A percentile compares a stretch with the other conserved stretches of the same genome.
Evolutionary conservation across 2,797 vertebrate genomes (phyloP).

Genomic region (Lithobates sylvaticus): DNA sequence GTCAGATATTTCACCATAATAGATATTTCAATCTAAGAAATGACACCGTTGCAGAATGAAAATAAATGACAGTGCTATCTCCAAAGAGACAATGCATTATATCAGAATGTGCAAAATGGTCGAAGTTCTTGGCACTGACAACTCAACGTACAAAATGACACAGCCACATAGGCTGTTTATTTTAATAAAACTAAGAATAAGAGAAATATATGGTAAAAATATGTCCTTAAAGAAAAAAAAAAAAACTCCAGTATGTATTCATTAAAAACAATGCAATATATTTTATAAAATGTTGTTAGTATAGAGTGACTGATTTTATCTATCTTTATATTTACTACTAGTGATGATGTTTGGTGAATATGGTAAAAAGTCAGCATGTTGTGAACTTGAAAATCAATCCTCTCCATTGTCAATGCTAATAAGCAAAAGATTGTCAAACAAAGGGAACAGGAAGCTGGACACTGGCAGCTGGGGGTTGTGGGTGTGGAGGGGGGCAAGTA

Average conservation of each 20-base stretch:
- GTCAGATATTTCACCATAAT: constrained; percentile 72
- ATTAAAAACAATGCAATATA: neutral
- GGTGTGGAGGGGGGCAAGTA: no score
- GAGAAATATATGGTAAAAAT: neutral
- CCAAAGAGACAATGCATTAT: constrained; percentile 74
- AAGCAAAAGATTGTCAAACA: no score
- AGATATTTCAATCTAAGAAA: constrained; percentile 76
- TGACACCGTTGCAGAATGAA: constrained; percentile 72
- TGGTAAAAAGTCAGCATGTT: no score
- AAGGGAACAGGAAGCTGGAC: no score
- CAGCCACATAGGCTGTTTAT: constrained; percentile 63
- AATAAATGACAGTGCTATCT: constrained; percentile 74
- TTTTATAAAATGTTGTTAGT: neutral
- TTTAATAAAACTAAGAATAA: constrained; percentile 45
- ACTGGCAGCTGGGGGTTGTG: no score
- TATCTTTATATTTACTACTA: no score
- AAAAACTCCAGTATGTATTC: no score
- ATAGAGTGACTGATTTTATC: neutral
- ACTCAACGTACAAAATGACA: constrained; percentile 69
- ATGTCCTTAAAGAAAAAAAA: neutral
- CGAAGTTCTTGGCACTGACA: constrained; percentile 67
- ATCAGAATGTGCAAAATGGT: constrained; percentile 73
- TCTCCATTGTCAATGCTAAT: no score
- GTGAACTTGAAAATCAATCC: no score
- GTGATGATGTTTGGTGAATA: no score